A percentile compares a stretch with the other conserved stretches of the same genome.
Conservation (phyloP, 2,888 invertebrate genomes). For the Acleris cristana region DNA sequence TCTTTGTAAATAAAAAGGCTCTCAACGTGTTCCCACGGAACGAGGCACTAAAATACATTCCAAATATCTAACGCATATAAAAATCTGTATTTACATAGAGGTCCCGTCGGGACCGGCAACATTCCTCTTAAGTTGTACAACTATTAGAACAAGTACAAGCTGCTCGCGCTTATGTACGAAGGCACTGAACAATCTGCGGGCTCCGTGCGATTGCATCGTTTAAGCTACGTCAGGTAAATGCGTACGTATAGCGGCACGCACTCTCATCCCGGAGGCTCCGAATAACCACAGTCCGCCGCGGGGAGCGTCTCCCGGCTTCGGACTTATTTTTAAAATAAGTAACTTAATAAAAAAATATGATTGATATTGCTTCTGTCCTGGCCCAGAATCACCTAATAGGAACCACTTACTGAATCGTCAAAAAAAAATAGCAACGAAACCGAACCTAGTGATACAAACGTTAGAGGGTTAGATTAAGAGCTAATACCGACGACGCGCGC, state of each 20-base stretch:
- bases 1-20: too few species aligned
- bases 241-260: not conserved
- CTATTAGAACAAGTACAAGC: slow-evolving; percentile 12
- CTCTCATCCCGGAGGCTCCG: not conserved
- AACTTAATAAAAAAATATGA: slow-evolving; percentile 1
- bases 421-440: slow-evolving; percentile 25
- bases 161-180: slow-evolving; percentile 3
- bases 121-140: slow-evolving; percentile 27
- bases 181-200: not conserved
- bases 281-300: too few species aligned
- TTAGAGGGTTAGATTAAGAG: slow-evolving; percentile 37
- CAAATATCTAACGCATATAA: slow-evolving; percentile 62
- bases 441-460: slow-evolving; percentile 7
- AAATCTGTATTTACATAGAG: slow-evolving; percentile 71
- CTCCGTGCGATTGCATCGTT: too few species aligned
- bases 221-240: too few species aligned
- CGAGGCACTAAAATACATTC: slow-evolving; percentile 53
- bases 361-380: slow-evolving; percentile 31
- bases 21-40: slow-evolving; percentile 35
- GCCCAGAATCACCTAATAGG: slow-evolving; percentile 43
- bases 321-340: not conserved
- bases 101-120: slow-evolving; percentile 34
- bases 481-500: slow-evolving; percentile 29
- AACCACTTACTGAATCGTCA: slow-evolving; percentile 41
- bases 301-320: too few species aligned